Evolutionary conservation across 2,797 vertebrate genomes (phyloP), one percentile per base, ranked within the genome.

Genomic region (Todus mexicanus): DNA sequence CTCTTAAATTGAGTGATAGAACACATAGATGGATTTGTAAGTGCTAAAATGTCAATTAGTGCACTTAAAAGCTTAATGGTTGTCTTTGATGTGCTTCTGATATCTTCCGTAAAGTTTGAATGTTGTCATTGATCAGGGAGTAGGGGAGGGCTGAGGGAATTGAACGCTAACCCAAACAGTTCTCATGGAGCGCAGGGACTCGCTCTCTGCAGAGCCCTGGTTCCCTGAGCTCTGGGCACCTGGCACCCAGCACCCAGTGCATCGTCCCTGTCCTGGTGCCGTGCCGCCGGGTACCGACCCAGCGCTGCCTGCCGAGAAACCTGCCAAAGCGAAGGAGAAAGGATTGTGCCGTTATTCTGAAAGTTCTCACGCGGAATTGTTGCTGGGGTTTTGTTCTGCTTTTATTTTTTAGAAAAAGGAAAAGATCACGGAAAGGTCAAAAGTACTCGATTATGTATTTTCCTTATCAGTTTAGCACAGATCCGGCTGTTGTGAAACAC

Each of bases 21-120:
- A 96, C 87, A 54, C 51, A 60, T 42, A 95, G 87, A 92, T 96
- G 90, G 73, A 92, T 95, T 95, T 95, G 84, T 91, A 96, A 93
- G 90, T 86, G 87, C 94, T 95, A 94, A 95, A 95, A 94, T 96
- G 92, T 96, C 94, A 95, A 83, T 96, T 94, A 96, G 82, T 93
- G 66, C 82, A 91, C 94, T 96, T 96, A 87, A 95, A 96, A 95
- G 94, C 93, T 91, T 96, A 92, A 94, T 93, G 87, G 69, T 72
- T 84, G 37, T 66, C 93, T 96, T 96, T 96, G 92, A 96, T 95
- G 89, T 94, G 61, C 93, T 80, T 95, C 78, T 96, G 25, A 81
- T 95, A 95, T 85, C 87, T 94, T 68, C 65, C 72, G 81, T 72
- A 83, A 96, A 94, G 78, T 95, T 78, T 92, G 75, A 95, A 91